Base-by-base conservation (phyloP, 2,797 vertebrate species). In the Enteromius thamalakanensis region DNA sequence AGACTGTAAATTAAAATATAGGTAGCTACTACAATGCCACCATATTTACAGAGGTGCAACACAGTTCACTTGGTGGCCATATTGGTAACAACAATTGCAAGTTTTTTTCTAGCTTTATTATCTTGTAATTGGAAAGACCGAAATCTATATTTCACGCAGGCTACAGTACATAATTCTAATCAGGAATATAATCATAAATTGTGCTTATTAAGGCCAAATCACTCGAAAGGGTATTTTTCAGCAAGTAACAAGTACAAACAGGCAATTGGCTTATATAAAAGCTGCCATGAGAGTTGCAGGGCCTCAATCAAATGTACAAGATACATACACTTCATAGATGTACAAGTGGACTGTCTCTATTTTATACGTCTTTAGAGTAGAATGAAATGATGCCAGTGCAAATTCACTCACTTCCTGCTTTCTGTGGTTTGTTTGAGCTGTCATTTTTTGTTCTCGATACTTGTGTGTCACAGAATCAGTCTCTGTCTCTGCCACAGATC, bases 401-500 rank as follows among this genome's bases (percentile, higher is more conserved):
- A 71, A 81, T 75, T 53, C 32, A 65, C 70, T 65, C n/a, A 81
- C 58, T 81, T 72, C n/a, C 70, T 58, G 71, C 34, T 65, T 76
- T 40, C 37, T 55, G 62, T 58, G 47, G n/a, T 83, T 83, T 58
- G 29, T 69, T 8, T 45, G 23, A 62, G 53, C 55, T 42, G 67
- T 55, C 67, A 55, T 76, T 78, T 70, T 79, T 55, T 83, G 47
- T 78, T 77, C 51, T 71, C 42, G 37, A 53, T 78, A 83, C 55
- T 64, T 60, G 26, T 64, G 82, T 62, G 65, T 71, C 82, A 70
- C 67, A 78, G 75, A 83, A 83, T 78, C 76, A 19, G 75, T 37
- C 67, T 69, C 58, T 75, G 75, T 78, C 51, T 77, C 26, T 49
- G 47, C 76, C 67, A 83, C 82, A 83, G 75, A 78, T 71, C 82